Evolutionary conservation across 1,140 invertebrate species (phyloP), one percentile per base, ranked within the genome.

Genomic region (Reticulitermes speratus): DNA sequence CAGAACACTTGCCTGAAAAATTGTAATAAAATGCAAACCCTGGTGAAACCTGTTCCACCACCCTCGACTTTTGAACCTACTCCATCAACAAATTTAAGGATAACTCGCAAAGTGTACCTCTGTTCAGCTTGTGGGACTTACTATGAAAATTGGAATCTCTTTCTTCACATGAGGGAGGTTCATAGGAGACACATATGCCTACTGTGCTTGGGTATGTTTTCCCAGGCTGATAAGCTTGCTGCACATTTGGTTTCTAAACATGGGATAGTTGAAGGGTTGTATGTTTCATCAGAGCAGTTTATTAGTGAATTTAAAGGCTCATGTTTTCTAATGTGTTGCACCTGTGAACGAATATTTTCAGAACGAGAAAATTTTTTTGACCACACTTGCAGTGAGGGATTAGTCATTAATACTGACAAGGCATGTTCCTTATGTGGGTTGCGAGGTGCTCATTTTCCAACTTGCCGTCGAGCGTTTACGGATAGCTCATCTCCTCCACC

Each of bases 61-160:
- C 30, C 85, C 38, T n/a, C 32, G 9, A 85, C 32, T 81, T 19
- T 19, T 19, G 85, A 85, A 75, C 65, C 85, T 83, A 88, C 87
- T 81, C 88, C 89, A 45, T 89, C 90, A 75, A 91, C 91, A 25
- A 94, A 93, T 89, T 94, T 94, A 84, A 93, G 93, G 88, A 93
- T 94, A n/a, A 94, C 94, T 38, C 91, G 95, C 82, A 95, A 95
- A 91, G 95, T 96, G 85, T 96, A 95, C 88, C 90, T 96, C 25
- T 97, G 96, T 89, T 94, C 95, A 19, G 94, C 94, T 1, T 97
- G 96, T 90, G 94, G 94, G 44, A 95, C 94, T 6, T 96, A 96
- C 88, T 96, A 96, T 91, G 95, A 96, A 90, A 95, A 95, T 88
- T 96, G 96, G 95, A 96, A 96, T 91, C 91, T 96, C 48, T 96